Evolutionary conservation across 2,113 vertebrate species (phyloP).

Genomic region (Ammodytes dubius): DNA sequence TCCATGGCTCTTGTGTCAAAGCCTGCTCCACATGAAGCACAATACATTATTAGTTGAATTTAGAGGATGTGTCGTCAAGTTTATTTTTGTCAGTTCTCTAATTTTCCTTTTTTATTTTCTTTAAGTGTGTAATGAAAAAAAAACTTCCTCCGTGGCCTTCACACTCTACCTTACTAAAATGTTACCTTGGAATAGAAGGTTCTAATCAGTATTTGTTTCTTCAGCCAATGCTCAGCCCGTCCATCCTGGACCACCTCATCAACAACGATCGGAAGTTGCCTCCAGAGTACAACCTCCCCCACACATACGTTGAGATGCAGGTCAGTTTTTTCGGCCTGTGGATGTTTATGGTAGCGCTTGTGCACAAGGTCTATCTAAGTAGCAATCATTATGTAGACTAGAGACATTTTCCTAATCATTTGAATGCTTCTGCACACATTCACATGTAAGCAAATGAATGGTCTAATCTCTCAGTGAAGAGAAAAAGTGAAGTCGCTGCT

Average conservation of each 20-base stretch:
- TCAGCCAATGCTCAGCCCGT: slow-evolving; percentile 92
- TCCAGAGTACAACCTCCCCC: slow-evolving; percentile 93
- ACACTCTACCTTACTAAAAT: neutral
- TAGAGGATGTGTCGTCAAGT: too few species aligned
- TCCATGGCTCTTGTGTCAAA: too few species aligned
- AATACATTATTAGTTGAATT: too few species aligned
- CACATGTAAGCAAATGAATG: neutral
- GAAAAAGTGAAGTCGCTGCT: too few species aligned
- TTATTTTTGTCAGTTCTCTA: too few species aligned
- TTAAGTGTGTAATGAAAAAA: too few species aligned
- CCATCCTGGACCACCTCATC: slow-evolving; percentile 93
- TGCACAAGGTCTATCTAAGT: too few species aligned
- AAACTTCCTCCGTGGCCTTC: too few species aligned
- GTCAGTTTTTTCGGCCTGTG: slow-evolving; percentile 73
- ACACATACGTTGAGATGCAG: slow-evolving; percentile 96
- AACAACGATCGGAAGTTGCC: slow-evolving; percentile 95
- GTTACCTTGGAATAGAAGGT: neutral
- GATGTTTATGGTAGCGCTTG: slow-evolving; percentile 17
- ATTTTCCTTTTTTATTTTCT: too few species aligned
- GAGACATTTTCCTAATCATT: neutral
- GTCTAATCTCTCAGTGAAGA: too few species aligned
- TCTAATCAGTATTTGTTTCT: neutral
- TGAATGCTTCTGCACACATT: neutral
- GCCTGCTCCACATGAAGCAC: too few species aligned
- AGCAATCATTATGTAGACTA: too few species aligned